Percentiles rank a stretch among this genome's conserved stretches.
phyloP scores from a whole-genome alignment of 2,113 vertebrate genomes.

The Paralichthys olivaceus region DNA sequence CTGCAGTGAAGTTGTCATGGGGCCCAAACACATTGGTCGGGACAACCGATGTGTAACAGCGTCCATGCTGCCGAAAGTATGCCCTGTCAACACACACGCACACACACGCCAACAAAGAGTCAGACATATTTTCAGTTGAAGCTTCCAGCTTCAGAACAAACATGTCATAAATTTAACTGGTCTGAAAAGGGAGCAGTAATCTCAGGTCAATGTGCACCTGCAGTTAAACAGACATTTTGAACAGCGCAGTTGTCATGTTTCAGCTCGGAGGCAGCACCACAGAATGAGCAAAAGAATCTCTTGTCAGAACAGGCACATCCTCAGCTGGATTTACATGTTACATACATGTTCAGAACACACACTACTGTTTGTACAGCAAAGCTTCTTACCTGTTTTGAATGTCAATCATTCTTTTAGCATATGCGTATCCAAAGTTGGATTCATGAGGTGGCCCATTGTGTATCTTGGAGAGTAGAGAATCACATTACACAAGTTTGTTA shows the following conservation, averaged over 20 bases:
- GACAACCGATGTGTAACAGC: conserved; percentile 88
- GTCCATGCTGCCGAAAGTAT: conserved; percentile 82
- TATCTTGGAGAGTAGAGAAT: conserved; percentile 78
- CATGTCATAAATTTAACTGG: too few species aligned
- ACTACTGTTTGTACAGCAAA: background rate
- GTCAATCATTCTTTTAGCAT: conserved; percentile 93
- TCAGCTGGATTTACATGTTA: too few species aligned
- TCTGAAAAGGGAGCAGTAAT: too few species aligned
- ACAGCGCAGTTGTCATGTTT: too few species aligned
- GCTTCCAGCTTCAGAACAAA: too few species aligned
- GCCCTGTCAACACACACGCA: conserved; percentile 40
- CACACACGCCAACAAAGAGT: background rate
- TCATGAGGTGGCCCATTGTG: conserved; percentile 88
- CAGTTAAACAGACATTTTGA: too few species aligned
- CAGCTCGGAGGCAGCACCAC: too few species aligned
- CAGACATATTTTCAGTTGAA: background rate
- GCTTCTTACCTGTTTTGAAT: conserved; percentile 87
- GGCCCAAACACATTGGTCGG: conserved; percentile 92
- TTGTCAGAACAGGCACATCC: too few species aligned
- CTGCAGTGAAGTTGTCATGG: conserved; percentile 89
- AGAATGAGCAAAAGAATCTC: too few species aligned
- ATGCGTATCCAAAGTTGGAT: conserved; percentile 92
- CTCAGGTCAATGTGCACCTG: too few species aligned
- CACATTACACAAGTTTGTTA: background rate
- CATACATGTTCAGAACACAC: background rate